Evolutionary conservation across 2,888 invertebrate species (phyloP).

Genomic region (Cheilosia urbana): DNA sequence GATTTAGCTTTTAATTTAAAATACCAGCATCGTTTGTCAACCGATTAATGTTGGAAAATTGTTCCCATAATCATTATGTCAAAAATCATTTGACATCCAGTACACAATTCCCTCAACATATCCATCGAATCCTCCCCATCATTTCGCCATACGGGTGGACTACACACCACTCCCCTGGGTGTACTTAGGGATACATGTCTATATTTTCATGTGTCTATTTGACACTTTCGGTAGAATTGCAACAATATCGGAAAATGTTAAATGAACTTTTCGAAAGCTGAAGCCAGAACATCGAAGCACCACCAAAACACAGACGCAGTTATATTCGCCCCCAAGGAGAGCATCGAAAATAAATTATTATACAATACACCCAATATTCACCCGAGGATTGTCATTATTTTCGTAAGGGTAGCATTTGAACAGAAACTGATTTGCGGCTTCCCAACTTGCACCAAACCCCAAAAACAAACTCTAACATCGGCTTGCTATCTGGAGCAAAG

Average conservation of each 20-base stretch:
- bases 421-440: conserved; percentile 21
- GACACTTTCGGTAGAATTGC: conserved; percentile 30
- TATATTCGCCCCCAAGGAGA: conserved; percentile 1
- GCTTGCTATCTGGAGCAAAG: background rate
- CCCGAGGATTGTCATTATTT: background rate
- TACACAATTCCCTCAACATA: conserved; percentile 18
- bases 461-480: conserved; percentile 12
- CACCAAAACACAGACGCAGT: conserved; percentile 9
- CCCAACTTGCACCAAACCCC: conserved; percentile 2
- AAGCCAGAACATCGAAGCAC: conserved; percentile 2
- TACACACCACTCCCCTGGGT: conserved; percentile 18
- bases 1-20: conserved; percentile 19
- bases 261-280: conserved; percentile 44
- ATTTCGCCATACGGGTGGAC: background rate
- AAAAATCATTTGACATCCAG: conserved; percentile 31
- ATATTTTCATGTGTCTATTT: conserved; percentile 38
- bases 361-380: background rate
- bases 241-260: conserved; percentile 47
- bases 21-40: conserved; percentile 13
- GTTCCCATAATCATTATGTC: conserved; percentile 31
- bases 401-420: conserved; percentile 16
- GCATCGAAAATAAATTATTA: conserved; percentile 34
- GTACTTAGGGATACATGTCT: conserved; percentile 17
- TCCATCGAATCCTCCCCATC: background rate
- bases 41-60: conserved; percentile 3